phyloP scores from a whole-genome alignment of 92 coral and sea anemone species.

The Parazoanthus swiftii region DNA sequence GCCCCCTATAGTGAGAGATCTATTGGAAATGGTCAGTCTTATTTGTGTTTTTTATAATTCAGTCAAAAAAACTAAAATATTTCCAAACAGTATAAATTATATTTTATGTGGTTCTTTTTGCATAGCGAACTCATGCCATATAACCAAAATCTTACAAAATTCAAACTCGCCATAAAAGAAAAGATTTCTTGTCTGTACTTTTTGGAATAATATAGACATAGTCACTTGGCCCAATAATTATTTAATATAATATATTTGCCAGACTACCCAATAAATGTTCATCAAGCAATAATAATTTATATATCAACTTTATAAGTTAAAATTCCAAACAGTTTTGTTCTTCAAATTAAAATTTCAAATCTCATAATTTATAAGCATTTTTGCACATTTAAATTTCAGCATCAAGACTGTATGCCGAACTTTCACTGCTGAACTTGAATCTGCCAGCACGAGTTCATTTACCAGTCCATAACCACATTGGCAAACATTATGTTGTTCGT shows the following conservation, averaged over 20 bases:
- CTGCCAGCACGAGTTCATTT: conserved; percentile 92
- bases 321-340: background rate
- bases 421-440: conserved; percentile 89
- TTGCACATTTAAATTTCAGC: conserved; percentile 50
- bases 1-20: background rate
- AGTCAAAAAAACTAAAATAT: no score
- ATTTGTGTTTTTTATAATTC: no score
- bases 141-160: background rate
- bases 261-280: no score
- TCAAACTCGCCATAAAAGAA: no score
- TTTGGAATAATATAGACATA: no score
- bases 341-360: background rate
- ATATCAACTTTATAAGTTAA: background rate
- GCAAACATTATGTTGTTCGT: conserved; percentile 94
- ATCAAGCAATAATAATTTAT: no score
- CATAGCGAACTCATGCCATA: background rate
- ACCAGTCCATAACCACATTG: conserved; percentile 80
- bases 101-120: no score
- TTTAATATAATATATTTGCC: no score
- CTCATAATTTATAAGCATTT: background rate
- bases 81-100: no score
- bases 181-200: background rate
- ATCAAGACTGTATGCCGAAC: conserved; percentile 90
- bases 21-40: no score
- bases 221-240: background rate